Evolutionary conservation across 1,140 invertebrate genomes (phyloP), one percentile per base, ranked within the genome.

Genomic region (Meloidogyne exigua): DNA sequence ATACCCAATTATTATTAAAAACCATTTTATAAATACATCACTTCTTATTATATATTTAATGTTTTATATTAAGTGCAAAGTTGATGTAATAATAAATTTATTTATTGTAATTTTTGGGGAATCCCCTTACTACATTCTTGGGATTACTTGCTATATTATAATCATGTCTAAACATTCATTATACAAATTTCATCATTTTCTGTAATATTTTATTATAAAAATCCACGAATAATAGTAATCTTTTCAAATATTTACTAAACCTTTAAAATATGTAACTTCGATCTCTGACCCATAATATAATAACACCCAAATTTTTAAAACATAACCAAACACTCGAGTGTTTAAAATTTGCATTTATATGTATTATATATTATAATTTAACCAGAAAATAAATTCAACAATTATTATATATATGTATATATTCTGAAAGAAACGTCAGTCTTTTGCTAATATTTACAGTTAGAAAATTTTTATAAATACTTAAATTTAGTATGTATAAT

Each of bases 321-420:
- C 49, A 57, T n/a, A 57, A 57, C 49, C 49, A 57, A 57, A n/a
- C 49, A 57, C 49, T 57, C 49, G 49, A 57, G 49, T 57, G 15
- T n/a, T 57, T n/a, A n/a, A 57, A 57, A 57, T 57, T 57, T 57
- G 49, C 49, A 57, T 57, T 57, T 49, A n/a, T n/a, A n/a, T n/a
- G n/a, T n/a, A n/a, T n/a, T n/a, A n/a, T n/a, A 11, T 44, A 39
- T 39, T 39, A 39, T 39, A 39, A 39, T 9, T 39, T 39, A 39
- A 4, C 36, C 0, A 10, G n/a, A 39, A 39, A 39, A 39, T 39
- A 32, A 32, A 32, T 32, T 32, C 28, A 32, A 32, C 28, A 32
- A 32, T 32, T 32, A 32, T 3, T 32, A 39, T 39, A 39, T 39
- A 39, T 39, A 39, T 9, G 10, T 39, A 39, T 39, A 39, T 39